These are phyloP conservation scores for Psylliodes chrysocephalus DNA, from an alignment of 2,888 invertebrate species.

Conservation along the genomic window DNA sequence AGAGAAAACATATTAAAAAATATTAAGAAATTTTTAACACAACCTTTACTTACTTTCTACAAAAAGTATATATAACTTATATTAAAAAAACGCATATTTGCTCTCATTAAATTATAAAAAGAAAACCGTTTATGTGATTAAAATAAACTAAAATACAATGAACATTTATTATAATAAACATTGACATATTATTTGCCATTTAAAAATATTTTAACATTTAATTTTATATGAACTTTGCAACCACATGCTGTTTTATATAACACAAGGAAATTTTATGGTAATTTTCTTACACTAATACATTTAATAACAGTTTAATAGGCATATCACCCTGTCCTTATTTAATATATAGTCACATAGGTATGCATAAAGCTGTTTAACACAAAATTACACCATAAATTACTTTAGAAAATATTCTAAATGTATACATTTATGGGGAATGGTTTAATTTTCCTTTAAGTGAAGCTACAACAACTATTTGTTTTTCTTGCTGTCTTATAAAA, in stretches of 20 bases:
- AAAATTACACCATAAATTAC: constrained; percentile 6
- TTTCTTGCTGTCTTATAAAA: constrained; percentile 98
- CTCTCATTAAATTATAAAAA: too few relatives aligned
- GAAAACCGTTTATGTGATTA: too few relatives aligned
- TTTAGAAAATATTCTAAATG: constrained; percentile 17
- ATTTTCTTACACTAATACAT: neutral
- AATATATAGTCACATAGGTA: neutral
- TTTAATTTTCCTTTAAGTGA: constrained; percentile 50
- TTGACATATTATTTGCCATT: neutral
- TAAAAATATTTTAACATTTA: neutral
- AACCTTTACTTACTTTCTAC: too few relatives aligned
- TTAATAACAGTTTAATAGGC: neutral
- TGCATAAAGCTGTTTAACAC: neutral
- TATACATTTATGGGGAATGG: constrained; percentile 25
- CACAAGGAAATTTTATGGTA: neutral
- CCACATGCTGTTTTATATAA: neutral
- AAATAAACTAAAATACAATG: too few relatives aligned
- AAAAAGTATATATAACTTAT: too few relatives aligned
- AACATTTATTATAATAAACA: neutral
- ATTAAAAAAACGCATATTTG: too few relatives aligned
- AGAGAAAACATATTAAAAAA: too few relatives aligned
- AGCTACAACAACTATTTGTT: constrained; percentile 95
- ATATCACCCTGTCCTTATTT: neutral
- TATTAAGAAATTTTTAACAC: too few relatives aligned
- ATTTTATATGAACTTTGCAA: neutral